Base-by-base conservation (phyloP, 2,797 vertebrate genomes). In the Antennarius maculatus region DNA sequence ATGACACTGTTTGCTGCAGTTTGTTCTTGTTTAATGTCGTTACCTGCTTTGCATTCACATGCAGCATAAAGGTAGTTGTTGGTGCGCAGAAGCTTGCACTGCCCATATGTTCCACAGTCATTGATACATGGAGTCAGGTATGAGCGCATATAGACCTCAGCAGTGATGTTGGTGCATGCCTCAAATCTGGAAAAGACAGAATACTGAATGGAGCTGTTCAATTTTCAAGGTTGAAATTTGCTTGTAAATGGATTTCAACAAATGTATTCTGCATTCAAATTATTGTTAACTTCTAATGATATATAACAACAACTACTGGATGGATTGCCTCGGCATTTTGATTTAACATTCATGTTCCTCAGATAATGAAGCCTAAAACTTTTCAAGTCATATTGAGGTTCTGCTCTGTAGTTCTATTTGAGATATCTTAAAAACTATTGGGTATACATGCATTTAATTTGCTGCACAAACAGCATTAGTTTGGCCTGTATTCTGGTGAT, bases 31-130 rank as follows among this genome's bases (percentile, higher is more conserved):
- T 43, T 43, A 10, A 34, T 45, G 29, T 0, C 7, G 2, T 79
- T 79, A 99, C 98, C 98, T 78, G 98, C 98, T 94, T 98, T 97
- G 93, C 98, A 99, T 92, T 99, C 97, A 77, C 98, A 99, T 39
- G 97, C 97, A 0, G 98, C 97, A 0, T 98, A 99, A 83, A 99
- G 92, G 88, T 97, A 99, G 92, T 98, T 99, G 92, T 98, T 98
- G 67, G 97, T 98, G 78, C 98, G 96, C 70, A 98, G 92, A 8
- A 99, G 95, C 81, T 99, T 99, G 95, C 98, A 99, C 91, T 99
- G 97, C 45, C 98, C 98, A 0, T 98, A 99, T 0, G 96, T 95
- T 58, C 98, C 97, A 0, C 98, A 99, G 92, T 99, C 97, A 0
- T 97, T 97, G 90, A 99, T 95, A 76, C 98, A 99, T 0, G 98